Percentiles rank a stretch among this genome's conserved stretches.
Evolutionary conservation across 2,797 vertebrate species (phyloP).

Genomic region (Sebastes cheni): DNA sequence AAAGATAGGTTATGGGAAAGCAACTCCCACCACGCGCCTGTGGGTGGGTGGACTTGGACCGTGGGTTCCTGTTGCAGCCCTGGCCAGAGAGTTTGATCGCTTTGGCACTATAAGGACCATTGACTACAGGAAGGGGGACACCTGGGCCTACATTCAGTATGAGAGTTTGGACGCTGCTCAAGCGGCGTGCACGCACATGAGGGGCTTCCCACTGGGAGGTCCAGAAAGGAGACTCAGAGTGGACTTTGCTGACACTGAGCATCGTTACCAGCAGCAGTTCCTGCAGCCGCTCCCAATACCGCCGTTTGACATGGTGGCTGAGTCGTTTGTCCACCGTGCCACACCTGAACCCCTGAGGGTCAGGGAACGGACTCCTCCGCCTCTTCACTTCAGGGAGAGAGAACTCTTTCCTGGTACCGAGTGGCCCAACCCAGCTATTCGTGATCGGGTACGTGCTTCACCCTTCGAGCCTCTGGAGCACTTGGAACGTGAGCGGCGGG

Average conservation of each 20-base stretch:
- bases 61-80: slow-evolving; percentile 94
- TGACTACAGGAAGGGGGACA: slow-evolving; percentile 97
- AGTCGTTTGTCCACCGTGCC: slow-evolving; percentile 91
- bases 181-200: slow-evolving; percentile 97
- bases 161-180: slow-evolving; percentile 98
- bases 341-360: slow-evolving; percentile 92
- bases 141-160: slow-evolving; percentile 98
- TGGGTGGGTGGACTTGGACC: slow-evolving; percentile 98
- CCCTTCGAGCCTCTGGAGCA: slow-evolving; percentile 94
- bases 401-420: slow-evolving; percentile 92
- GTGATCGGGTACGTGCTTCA: slow-evolving; percentile 90
- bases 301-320: slow-evolving; percentile 94
- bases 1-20: slow-evolving; percentile 98
- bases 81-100: slow-evolving; percentile 97
- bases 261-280: slow-evolving; percentile 96
- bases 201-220: slow-evolving; percentile 95
- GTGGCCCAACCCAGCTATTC: slow-evolving; percentile 92
- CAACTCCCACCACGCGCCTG: slow-evolving; percentile 93
- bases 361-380: slow-evolving; percentile 93
- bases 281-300: slow-evolving; percentile 93
- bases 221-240: slow-evolving; percentile 94
- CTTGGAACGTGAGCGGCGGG: slow-evolving; percentile 88
- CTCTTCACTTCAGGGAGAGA: slow-evolving; percentile 94
- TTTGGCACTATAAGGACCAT: slow-evolving; percentile 98
- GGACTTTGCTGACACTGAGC: slow-evolving; percentile 97